phyloP scores from a whole-genome alignment of 2,888 invertebrate genomes.

The Acutogordius australiensis region DNA sequence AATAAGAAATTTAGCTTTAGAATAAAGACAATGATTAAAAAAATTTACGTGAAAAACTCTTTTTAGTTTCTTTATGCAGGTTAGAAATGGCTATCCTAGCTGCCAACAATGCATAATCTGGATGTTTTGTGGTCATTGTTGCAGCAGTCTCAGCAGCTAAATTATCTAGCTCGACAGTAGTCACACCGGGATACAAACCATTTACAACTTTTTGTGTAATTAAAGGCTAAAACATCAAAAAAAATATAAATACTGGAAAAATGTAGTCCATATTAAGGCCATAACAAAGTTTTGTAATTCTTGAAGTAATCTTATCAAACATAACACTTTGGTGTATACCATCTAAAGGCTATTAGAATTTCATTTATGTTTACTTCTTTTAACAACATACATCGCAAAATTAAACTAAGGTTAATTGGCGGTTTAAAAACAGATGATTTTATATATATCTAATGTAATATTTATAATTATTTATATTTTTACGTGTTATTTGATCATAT shows the following conservation, averaged over 20 bases:
- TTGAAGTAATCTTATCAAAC: conserved; percentile 85
- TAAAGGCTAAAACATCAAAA: conserved; percentile 20
- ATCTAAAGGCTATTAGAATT: too few relatives aligned
- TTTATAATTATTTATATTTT: too few relatives aligned
- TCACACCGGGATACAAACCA: conserved; percentile 78
- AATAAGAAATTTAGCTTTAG: not conserved
- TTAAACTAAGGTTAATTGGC: too few relatives aligned
- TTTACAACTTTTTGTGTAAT: conserved; percentile 47
- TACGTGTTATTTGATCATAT: too few relatives aligned
- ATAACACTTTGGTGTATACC: conserved; percentile 66
- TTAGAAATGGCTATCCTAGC: conserved; percentile 72
- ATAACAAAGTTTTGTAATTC: conserved; percentile 76
- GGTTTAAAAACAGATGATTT: too few relatives aligned
- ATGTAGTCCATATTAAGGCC: conserved; percentile 78
- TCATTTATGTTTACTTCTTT: too few relatives aligned
- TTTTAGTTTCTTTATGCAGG: conserved; percentile 85
- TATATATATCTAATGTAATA: too few relatives aligned
- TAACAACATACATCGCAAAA: too few relatives aligned
- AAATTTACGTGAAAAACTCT: conserved; percentile 35
- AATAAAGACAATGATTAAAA: not conserved
- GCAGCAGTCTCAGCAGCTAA: conserved; percentile 95
- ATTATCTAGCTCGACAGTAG: conserved; percentile 81
- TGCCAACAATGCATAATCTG: conserved; percentile 50
- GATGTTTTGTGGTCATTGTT: conserved; percentile 79
- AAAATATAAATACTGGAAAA: conserved; percentile 47